A percentile compares a stretch with the other conserved stretches of the same genome.
phyloP scores from a whole-genome alignment of 2,797 vertebrate genomes.

The Buceros bicornis region DNA sequence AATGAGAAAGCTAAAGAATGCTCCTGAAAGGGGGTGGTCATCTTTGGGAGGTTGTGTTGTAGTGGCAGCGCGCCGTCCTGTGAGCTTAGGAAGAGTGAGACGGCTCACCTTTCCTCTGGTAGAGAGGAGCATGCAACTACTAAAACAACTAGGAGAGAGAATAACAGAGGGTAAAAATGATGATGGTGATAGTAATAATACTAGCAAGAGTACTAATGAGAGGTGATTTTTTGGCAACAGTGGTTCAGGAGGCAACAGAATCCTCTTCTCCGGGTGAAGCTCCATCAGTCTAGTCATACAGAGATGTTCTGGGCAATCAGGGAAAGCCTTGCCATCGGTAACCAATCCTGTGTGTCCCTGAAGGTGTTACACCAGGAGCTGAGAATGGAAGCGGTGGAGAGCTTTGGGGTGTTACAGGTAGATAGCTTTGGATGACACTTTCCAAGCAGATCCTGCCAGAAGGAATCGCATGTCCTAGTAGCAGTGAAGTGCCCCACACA shows the following conservation, averaged over 20 bases:
- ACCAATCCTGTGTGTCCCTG: neutral
- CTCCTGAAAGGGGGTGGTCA: neutral
- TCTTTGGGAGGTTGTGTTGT: neutral
- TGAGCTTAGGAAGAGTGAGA: neutral
- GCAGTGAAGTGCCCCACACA: neutral
- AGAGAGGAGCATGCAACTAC: neutral
- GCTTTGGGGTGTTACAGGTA: neutral
- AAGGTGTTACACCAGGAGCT: neutral
- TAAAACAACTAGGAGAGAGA: neutral
- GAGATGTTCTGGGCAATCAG: neutral
- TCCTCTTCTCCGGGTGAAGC: neutral
- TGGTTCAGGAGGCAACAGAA: neutral
- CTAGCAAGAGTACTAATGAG: neutral
- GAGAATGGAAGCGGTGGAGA: neutral
- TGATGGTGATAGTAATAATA: neutral
- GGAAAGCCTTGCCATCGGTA: neutral
- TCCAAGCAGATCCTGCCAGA: neutral
- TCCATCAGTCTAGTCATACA: neutral
- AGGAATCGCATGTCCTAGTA: neutral
- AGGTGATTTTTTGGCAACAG: neutral
- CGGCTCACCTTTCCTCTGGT: neutral
- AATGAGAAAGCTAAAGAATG: neutral
- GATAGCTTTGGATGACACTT: neutral
- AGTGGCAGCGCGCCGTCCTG: fast-evolving
- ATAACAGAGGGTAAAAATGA: neutral